Percentiles rank a stretch among this genome's conserved stretches.
phyloP scores from a whole-genome alignment of 2,888 invertebrate genomes.

The Aplocera efformata region DNA sequence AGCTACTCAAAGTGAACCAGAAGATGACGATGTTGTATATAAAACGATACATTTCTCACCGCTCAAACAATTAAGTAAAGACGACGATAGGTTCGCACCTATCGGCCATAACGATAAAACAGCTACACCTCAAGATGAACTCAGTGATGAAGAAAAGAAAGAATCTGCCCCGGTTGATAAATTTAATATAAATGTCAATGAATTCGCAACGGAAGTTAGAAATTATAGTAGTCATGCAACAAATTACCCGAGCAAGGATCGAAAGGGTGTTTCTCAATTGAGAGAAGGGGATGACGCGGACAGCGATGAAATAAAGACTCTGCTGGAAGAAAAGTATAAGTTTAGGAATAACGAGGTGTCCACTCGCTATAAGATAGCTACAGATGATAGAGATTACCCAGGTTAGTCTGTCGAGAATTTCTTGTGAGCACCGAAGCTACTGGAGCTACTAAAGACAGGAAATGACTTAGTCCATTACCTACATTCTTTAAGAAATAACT shows the following conservation, averaged over 20 bases:
- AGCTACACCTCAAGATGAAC: constrained; percentile 6
- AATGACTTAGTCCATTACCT: too few species aligned
- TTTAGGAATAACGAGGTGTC: constrained; percentile 61
- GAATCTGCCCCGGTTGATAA: too few species aligned
- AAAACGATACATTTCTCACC: constrained; percentile 5
- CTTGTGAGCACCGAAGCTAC: too few species aligned
- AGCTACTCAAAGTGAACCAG: neutral
- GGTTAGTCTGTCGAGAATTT: constrained; percentile 30
- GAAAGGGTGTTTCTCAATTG: constrained; percentile 1
- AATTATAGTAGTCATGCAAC: too few species aligned
- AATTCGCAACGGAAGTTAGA: too few species aligned
- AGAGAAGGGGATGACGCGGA: constrained; percentile 6
- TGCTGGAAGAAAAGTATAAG: constrained; percentile 64
- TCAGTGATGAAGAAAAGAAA: neutral
- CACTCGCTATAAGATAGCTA: constrained; percentile 52
- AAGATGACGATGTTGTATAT: neutral
- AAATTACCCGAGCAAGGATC: too few species aligned
- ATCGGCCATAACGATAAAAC: neutral
- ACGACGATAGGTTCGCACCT: neutral
- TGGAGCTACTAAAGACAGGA: too few species aligned
- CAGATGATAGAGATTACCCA: constrained; percentile 38
- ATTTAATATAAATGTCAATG: too few species aligned
- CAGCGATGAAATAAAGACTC: constrained; percentile 42
- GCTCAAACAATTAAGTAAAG: neutral
- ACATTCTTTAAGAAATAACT: too few species aligned